phyloP scores from a whole-genome alignment of 1,140 invertebrate species.

The Penaeus vannamei region DNA sequence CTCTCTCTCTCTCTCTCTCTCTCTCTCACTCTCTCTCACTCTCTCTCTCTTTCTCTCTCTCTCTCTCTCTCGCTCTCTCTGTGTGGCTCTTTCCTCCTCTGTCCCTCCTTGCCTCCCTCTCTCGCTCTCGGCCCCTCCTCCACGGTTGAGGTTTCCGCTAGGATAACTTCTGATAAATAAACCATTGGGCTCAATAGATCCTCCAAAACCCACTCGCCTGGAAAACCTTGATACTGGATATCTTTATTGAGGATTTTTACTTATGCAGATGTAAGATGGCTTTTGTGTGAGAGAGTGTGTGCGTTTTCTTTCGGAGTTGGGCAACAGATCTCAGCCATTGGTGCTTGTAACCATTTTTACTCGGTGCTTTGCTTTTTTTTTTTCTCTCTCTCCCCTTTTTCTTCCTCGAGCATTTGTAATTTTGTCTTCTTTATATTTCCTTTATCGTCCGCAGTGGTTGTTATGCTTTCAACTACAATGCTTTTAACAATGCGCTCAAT shows the following conservation, averaged over 20 bases:
- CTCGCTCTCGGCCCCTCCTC: neutral
- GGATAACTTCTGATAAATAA: slow-evolving; percentile 45
- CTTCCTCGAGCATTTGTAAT: too few species aligned
- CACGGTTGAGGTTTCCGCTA: slow-evolving; percentile 31
- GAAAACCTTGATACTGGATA: slow-evolving; percentile 53
- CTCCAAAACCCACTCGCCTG: slow-evolving; percentile 39
- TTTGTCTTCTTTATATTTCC: too few species aligned
- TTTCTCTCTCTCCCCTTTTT: too few species aligned
- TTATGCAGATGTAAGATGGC: slow-evolving; percentile 45
- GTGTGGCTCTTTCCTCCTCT: neutral
- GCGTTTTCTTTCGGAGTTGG: too few species aligned
- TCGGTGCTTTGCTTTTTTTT: too few species aligned
- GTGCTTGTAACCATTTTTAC: too few species aligned
- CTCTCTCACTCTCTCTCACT: neutral
- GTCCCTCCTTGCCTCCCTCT: neutral
- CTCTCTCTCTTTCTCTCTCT: neutral
- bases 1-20: neutral
- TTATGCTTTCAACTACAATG: too few species aligned
- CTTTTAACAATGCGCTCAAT: too few species aligned
- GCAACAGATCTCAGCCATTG: too few species aligned
- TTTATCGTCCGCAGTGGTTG: too few species aligned
- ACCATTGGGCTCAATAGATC: slow-evolving; percentile 25
- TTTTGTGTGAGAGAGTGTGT: slow-evolving; percentile 14
- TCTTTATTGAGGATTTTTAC: slow-evolving; percentile 51
- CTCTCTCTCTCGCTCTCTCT: neutral